A percentile compares a stretch with the other conserved stretches of the same genome.
phyloP scores from a whole-genome alignment of 1,140 invertebrate species.

The Cecropterus lyciades region DNA sequence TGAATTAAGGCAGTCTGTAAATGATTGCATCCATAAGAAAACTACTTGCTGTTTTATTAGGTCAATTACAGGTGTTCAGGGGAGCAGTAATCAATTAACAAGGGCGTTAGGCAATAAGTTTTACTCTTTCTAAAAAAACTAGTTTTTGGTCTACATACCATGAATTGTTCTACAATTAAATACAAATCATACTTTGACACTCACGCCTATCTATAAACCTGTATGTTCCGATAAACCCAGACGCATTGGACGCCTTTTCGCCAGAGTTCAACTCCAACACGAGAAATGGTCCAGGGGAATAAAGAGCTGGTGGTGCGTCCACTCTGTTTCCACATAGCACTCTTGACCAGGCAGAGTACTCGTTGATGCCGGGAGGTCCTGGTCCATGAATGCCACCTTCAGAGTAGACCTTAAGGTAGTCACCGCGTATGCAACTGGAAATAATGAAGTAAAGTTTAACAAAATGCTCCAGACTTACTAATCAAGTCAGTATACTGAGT shows the following conservation, averaged over 20 bases:
- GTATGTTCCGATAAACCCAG: conserved; percentile 92
- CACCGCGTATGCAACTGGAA: conserved; percentile 89
- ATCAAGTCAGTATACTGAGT: too few relatives aligned
- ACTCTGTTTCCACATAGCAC: conserved; percentile 90
- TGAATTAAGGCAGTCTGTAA: too few relatives aligned
- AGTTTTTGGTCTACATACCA: too few relatives aligned
- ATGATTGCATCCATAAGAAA: too few relatives aligned
- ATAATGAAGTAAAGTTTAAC: conserved; percentile 11
- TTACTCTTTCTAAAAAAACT: too few relatives aligned
- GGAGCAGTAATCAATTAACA: too few relatives aligned
- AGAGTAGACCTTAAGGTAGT: conserved; percentile 92
- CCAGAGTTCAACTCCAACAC: conserved; percentile 91
- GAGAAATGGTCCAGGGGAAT: conserved; percentile 91
- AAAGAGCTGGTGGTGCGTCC: conserved; percentile 90
- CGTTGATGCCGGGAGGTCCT: conserved; percentile 87
- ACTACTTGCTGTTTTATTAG: too few relatives aligned
- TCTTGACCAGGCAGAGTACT: conserved; percentile 90
- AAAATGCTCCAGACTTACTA: too few relatives aligned
- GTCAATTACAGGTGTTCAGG: too few relatives aligned
- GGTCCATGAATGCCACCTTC: conserved; percentile 86
- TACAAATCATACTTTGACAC: conserved; percentile 56
- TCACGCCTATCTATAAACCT: conserved; percentile 93
- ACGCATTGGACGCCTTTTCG: conserved; percentile 85
- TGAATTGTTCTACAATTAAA: too few relatives aligned
- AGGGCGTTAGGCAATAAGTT: too few relatives aligned